These are phyloP conservation scores for Nomia melanderi DNA, from an alignment of 1,140 invertebrate species.

Conservation along the genomic window DNA sequence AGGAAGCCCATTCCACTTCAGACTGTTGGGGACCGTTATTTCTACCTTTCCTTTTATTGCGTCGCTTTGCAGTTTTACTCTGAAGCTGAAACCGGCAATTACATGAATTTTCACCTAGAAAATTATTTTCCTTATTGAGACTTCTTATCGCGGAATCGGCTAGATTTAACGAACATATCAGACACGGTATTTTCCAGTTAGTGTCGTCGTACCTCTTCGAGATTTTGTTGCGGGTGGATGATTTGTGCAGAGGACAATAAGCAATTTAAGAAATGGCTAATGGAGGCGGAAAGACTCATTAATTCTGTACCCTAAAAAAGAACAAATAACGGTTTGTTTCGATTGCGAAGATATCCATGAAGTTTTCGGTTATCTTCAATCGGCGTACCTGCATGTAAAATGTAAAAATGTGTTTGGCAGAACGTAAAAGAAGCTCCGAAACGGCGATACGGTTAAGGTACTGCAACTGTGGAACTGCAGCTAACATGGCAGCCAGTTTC, in stretches of 20 bases:
- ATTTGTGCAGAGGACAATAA: constrained; percentile 89
- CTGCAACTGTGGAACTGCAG: constrained; percentile 89
- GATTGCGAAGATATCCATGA: no score
- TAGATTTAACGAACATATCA: not conserved
- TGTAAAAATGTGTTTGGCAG: constrained; percentile 96
- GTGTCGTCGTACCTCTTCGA: constrained; percentile 84
- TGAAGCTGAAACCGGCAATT: constrained; percentile 77
- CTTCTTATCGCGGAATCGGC: not conserved
- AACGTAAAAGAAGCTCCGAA: constrained; percentile 91
- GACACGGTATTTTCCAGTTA: constrained; percentile 5
- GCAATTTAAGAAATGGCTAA: constrained; percentile 98
- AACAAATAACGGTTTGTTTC: not conserved
- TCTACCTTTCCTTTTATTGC: constrained; percentile 85
- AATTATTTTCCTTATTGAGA: constrained; percentile 5
- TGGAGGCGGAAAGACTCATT: constrained; percentile 92
- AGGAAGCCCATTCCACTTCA: constrained; percentile 89
- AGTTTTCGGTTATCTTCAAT: constrained; percentile 34
- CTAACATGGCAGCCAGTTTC: constrained; percentile 90
- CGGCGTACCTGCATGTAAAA: constrained; percentile 90
- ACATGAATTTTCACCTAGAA: constrained; percentile 17
- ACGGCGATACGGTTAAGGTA: constrained; percentile 95
- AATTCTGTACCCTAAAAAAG: constrained; percentile 87
- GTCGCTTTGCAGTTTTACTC: constrained; percentile 85
- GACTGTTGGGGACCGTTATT: constrained; percentile 82
- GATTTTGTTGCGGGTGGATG: constrained; percentile 84